phyloP scores from a whole-genome alignment of 2,888 invertebrate genomes.

The Archips xylosteana region DNA sequence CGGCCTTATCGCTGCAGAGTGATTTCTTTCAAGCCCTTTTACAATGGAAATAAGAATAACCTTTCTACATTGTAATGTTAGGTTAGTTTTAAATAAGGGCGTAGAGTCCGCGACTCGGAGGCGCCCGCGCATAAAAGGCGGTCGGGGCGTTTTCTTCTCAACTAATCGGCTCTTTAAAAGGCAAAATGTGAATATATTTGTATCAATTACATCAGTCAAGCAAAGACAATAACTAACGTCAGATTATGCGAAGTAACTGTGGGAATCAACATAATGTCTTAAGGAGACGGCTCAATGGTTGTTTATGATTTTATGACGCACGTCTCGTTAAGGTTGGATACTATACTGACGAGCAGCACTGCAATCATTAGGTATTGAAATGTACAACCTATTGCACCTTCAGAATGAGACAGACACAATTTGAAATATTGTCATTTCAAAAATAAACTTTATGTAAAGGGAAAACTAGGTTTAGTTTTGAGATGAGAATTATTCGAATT shows the following conservation, averaged over 20 bases:
- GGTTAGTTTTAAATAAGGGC: constrained; percentile 10
- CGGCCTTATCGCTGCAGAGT: no score
- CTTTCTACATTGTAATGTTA: not conserved
- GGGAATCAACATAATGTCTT: constrained; percentile 55
- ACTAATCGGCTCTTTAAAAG: constrained; percentile 47
- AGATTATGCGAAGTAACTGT: constrained; percentile 46
- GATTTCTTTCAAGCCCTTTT: no score
- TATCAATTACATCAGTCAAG: constrained; percentile 51
- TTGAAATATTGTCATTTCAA: no score
- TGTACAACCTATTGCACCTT: no score
- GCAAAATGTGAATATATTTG: constrained; percentile 51
- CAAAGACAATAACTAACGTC: constrained; percentile 39
- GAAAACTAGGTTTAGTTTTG: no score
- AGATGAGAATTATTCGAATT: no score
- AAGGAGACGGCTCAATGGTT: constrained; percentile 61
- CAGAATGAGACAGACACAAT: no score
- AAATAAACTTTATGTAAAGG: no score
- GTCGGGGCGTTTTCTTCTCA: constrained; percentile 19
- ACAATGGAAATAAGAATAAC: no score
- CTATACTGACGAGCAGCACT: constrained; percentile 1
- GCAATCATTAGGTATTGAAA: not conserved
- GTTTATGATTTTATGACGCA: constrained; percentile 58
- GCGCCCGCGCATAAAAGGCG: constrained; percentile 32
- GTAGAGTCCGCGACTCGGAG: constrained; percentile 5
- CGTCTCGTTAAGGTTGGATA: not conserved